Percentiles rank a stretch among this genome's conserved stretches.
phyloP scores from a whole-genome alignment of 2,797 vertebrate genomes.

The Myotis daubentonii region DNA sequence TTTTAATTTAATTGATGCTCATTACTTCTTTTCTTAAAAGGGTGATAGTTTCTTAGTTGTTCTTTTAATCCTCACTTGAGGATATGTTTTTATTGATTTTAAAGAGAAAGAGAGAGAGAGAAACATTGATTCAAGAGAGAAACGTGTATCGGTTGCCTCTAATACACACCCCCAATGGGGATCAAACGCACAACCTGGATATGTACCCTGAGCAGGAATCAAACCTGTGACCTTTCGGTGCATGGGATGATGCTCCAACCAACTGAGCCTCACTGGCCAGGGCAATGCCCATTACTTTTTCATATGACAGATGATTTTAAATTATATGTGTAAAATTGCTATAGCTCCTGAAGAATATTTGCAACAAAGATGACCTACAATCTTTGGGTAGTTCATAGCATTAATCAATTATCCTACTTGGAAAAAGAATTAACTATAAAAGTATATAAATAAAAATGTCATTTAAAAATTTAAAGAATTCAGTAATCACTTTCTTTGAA shows the following conservation, averaged over 20 bases:
- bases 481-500: constrained; percentile 29
- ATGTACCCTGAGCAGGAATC: not conserved
- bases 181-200: not conserved
- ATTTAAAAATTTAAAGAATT: not conserved
- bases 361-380: not conserved
- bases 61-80: not conserved
- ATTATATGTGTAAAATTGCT: not conserved
- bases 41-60: not conserved
- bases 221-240: not conserved
- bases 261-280: not conserved
- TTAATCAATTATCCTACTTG: not conserved
- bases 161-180: not conserved
- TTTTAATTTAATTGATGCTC: not conserved
- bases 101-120: not conserved
- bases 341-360: not conserved
- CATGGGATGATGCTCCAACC: not conserved
- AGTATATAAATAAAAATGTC: not conserved
- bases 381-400: not conserved
- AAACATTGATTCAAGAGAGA: not conserved
- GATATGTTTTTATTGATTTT: not conserved
- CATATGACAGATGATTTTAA: not conserved
- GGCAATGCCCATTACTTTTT: not conserved
- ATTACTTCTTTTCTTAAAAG: not conserved
- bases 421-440: constrained; percentile 34
- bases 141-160: not conserved